These are phyloP conservation scores for Phaethornis superciliosus DNA, from an alignment of 2,113 vertebrate species.

Conservation along the genomic window DNA sequence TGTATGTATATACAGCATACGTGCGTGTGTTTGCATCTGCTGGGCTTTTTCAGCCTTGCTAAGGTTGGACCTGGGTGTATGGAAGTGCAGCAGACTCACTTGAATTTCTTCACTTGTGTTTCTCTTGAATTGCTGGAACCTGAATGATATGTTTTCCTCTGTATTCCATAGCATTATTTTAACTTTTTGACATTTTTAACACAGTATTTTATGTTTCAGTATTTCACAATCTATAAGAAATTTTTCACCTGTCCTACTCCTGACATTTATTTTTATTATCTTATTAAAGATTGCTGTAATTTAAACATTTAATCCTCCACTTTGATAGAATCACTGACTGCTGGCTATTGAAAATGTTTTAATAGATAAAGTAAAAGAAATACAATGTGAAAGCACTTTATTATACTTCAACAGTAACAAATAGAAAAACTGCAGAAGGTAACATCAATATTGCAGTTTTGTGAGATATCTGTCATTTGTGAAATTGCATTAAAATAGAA, in stretches of 20 bases:
- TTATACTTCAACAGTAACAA: not conserved
- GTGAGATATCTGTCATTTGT: not conserved
- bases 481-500: not conserved
- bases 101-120: no score
- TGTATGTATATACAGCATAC: no score
- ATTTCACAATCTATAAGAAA: not conserved
- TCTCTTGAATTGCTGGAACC: not conserved
- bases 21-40: fast-evolving
- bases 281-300: not conserved
- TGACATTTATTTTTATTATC: not conserved
- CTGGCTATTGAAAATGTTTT: not conserved
- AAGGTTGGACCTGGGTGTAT: fast-evolving
- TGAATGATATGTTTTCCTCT: not conserved
- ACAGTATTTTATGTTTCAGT: not conserved
- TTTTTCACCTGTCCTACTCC: not conserved
- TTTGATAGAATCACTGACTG: not conserved
- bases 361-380: not conserved
- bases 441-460: not conserved
- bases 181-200: not conserved
- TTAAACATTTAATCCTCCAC: not conserved
- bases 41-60: not conserved
- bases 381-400: not conserved
- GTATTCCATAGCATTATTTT: not conserved
- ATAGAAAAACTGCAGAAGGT: not conserved
- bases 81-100: not conserved